A percentile compares a stretch with the other conserved stretches of the same genome.
phyloP scores from a whole-genome alignment of 2,888 invertebrate genomes.

The Automeris io region DNA sequence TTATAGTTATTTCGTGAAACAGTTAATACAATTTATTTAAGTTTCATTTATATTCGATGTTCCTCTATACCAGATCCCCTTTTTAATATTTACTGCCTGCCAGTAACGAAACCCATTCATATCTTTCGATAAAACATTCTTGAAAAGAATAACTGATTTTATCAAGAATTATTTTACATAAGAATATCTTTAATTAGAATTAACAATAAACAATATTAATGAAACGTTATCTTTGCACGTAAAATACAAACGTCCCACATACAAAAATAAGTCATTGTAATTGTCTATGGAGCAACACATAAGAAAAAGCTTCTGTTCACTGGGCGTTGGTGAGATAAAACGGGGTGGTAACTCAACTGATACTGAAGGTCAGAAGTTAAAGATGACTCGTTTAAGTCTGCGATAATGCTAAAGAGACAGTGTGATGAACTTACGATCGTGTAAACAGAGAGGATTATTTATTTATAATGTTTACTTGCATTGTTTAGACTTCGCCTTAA shows the following conservation, averaged over 20 bases:
- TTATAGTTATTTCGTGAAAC: too few relatives aligned
- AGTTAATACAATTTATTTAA: too few relatives aligned
- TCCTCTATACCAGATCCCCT: too few relatives aligned
- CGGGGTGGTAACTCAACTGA: constrained; percentile 59
- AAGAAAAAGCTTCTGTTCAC: constrained; percentile 43
- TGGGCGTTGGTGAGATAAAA: constrained; percentile 49
- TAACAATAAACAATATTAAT: too few relatives aligned
- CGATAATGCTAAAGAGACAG: constrained; percentile 53
- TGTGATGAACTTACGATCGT: constrained; percentile 56
- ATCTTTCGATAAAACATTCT: too few relatives aligned
- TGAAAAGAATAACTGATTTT: too few relatives aligned
- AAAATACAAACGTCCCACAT: constrained; percentile 24
- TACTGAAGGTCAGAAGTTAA: constrained; percentile 59
- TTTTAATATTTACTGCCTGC: too few relatives aligned
- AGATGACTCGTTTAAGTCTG: constrained; percentile 49
- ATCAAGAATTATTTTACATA: too few relatives aligned
- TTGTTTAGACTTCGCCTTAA: constrained; percentile 26
- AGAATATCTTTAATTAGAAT: too few relatives aligned
- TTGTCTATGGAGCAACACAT: constrained; percentile 51
- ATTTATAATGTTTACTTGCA: constrained; percentile 24
- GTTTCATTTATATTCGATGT: too few relatives aligned
- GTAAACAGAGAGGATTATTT: constrained; percentile 47
- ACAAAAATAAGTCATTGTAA: constrained; percentile 39
- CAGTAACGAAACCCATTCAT: too few relatives aligned
- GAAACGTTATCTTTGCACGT: constrained; percentile 1